Evolutionary conservation across 2,113 vertebrate genomes (phyloP).

Genomic region (Callithrix jacchus): DNA sequence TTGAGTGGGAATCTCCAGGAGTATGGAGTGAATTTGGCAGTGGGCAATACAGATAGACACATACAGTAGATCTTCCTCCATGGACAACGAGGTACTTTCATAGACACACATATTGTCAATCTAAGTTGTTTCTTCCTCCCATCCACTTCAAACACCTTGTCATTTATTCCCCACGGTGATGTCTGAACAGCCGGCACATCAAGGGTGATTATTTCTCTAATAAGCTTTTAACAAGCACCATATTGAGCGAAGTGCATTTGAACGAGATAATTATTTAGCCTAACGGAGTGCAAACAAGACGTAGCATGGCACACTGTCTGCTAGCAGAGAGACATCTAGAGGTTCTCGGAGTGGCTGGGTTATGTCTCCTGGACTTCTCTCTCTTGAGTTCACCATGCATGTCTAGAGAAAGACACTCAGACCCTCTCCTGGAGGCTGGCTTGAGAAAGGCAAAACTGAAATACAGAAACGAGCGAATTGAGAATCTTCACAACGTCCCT

Average conservation of each 20-base stretch:
- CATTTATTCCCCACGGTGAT: slow-evolving; percentile 29
- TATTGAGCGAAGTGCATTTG: slow-evolving; percentile 61
- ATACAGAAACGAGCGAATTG: slow-evolving; percentile 48
- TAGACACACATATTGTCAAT: not conserved
- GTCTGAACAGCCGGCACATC: not conserved
- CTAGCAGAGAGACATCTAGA: not conserved
- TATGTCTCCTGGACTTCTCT: slow-evolving; percentile 45
- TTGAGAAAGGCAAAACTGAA: slow-evolving; percentile 31
- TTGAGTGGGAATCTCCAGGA: not conserved
- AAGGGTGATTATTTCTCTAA: slow-evolving; percentile 56
- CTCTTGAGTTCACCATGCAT: slow-evolving; percentile 5
- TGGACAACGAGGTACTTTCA: not conserved
- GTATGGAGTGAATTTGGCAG: not conserved
- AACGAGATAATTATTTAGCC: slow-evolving; percentile 57
- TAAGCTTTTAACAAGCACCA: slow-evolving; percentile 64
- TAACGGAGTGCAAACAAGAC: slow-evolving; percentile 30
- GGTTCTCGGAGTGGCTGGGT: slow-evolving; percentile 42
- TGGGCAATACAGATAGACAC: not conserved
- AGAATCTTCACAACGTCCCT: not conserved
- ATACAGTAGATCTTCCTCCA: not conserved
- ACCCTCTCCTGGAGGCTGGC: slow-evolving; percentile 16
- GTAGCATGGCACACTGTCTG: not conserved
- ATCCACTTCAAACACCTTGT: not conserved
- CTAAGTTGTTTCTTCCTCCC: not conserved
- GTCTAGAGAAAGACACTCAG: slow-evolving; percentile 45